Evolutionary conservation across 1,140 invertebrate species (phyloP).

Genomic region (Nylanderia fulva): DNA sequence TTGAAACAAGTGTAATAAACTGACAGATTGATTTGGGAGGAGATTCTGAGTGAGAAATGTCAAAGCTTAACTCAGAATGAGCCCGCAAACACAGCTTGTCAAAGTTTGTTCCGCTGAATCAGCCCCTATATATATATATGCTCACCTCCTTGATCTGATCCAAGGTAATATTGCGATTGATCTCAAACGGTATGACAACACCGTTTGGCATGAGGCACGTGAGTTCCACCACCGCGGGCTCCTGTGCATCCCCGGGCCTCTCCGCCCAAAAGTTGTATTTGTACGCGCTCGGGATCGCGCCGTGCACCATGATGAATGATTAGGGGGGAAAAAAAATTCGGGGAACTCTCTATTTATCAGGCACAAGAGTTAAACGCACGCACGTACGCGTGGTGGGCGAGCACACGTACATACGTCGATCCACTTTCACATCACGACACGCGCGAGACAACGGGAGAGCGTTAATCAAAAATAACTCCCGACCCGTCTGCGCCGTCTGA

Average conservation of each 20-base stretch:
- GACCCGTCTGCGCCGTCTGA: background rate
- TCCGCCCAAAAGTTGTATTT: conserved; percentile 89
- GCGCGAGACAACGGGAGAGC: background rate
- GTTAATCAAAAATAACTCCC: conserved; percentile 22
- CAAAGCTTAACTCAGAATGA: no score
- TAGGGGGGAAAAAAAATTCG: background rate
- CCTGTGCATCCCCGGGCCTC: conserved; percentile 85
- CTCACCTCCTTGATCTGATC: conserved; percentile 94
- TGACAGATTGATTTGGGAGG: no score
- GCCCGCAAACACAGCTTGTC: no score
- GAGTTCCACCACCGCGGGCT: conserved; percentile 87
- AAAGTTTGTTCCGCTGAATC: no score
- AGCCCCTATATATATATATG: background rate
- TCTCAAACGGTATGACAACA: conserved; percentile 90
- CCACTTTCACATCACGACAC: conserved; percentile 25
- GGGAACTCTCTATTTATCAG: conserved; percentile 5
- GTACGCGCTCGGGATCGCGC: conserved; percentile 86
- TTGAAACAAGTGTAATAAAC: no score
- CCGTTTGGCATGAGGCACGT: conserved; percentile 95
- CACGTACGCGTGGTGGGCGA: conserved; percentile 5
- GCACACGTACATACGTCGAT: conserved; percentile 37
- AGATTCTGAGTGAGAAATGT: no score
- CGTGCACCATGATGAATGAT: conserved; percentile 87
- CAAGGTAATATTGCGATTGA: conserved; percentile 90
- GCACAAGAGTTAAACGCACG: conserved; percentile 35